phyloP scores from a whole-genome alignment of 2,888 invertebrate species.

The Cryptocephalus moraei region DNA sequence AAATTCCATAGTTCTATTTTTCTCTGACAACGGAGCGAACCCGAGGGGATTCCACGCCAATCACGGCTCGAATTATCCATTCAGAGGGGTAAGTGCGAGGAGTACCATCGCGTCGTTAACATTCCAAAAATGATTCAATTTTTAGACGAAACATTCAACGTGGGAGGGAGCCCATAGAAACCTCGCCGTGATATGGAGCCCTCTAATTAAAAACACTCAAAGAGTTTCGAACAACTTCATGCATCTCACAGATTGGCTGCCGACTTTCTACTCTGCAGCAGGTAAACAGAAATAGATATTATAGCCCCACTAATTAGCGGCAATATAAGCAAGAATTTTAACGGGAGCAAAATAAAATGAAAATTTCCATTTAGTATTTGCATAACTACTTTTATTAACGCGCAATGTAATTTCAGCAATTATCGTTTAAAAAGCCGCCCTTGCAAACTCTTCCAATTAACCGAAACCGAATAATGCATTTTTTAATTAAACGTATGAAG shows the following conservation, averaged over 20 bases:
- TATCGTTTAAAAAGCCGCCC: too few relatives aligned
- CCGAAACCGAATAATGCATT: too few relatives aligned
- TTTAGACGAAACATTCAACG: constrained; percentile 54
- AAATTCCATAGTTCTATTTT: constrained; percentile 77
- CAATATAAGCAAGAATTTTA: too few relatives aligned
- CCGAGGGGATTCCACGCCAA: constrained; percentile 63
- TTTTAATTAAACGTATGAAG: too few relatives aligned
- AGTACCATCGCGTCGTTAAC: background rate
- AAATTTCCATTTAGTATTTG: too few relatives aligned
- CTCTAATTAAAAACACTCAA: constrained; percentile 43
- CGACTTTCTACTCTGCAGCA: constrained; percentile 54
- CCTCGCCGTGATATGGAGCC: constrained; percentile 57
- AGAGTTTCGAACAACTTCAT: constrained; percentile 50
- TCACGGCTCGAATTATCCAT: constrained; percentile 70
- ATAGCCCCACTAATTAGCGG: too few relatives aligned
- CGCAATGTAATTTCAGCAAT: too few relatives aligned
- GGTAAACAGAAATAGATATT: constrained; percentile 29
- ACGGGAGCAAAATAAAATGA: too few relatives aligned
- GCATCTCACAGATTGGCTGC: constrained; percentile 62
- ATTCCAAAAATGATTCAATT: constrained; percentile 4
- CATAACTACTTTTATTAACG: too few relatives aligned
- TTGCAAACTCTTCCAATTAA: too few relatives aligned
- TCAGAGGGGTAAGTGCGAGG: constrained; percentile 53
- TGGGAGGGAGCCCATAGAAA: constrained; percentile 64
- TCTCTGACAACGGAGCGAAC: constrained; percentile 83